Base-by-base conservation (phyloP, 2,113 vertebrate genomes). In the Boleophthalmus pectinirostris region DNA sequence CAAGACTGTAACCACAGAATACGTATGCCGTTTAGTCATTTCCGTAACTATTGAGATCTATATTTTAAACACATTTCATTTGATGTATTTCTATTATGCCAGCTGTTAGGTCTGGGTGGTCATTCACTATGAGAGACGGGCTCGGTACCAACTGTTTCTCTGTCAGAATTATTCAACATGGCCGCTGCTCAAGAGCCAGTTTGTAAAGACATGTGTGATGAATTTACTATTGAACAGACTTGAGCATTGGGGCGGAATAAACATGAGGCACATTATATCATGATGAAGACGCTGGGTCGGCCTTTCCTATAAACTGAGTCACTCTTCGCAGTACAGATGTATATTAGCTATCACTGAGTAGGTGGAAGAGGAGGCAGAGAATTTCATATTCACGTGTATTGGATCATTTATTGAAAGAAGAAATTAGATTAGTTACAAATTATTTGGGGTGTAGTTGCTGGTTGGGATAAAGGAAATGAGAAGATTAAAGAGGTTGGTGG, bases 141-240 rank as follows among this genome's bases (percentile, higher is more conserved):
- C 73, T 69, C 58, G 38, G 29, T 64, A 10, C 72, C 43, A 69
- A 72, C 76, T 35, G 66, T 66, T 61, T 70, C 56, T 54, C 73
- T 79, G 78, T 64, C 58, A 23, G 25, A 16, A 70, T 69, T 82
- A 84, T 85, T 63, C 82, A 88, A 82, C 66, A 80, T 65, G 13
- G 70, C 38, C 68, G 60, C 72, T 56, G 53, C 24, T 58, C 56
- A 75, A 66, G 73, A 82, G 58, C 56, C 68, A 21, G 76, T 13
- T 54, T 15, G 3, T 60, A 66, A 79, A 80, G 71, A 69, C 68
- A 72, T 81, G 80, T 68, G 71, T 84, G 79, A 91, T 82, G 49
- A 81, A 89, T 91, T 63, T 69, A 87, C 85, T 74, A 82, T 85
- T 77, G 87, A 88, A 87, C 46, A 18, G 70, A 71, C 72, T 87